Conservation (phyloP, 2,113 vertebrate genomes). For the Percopsis transmontana region DNA sequence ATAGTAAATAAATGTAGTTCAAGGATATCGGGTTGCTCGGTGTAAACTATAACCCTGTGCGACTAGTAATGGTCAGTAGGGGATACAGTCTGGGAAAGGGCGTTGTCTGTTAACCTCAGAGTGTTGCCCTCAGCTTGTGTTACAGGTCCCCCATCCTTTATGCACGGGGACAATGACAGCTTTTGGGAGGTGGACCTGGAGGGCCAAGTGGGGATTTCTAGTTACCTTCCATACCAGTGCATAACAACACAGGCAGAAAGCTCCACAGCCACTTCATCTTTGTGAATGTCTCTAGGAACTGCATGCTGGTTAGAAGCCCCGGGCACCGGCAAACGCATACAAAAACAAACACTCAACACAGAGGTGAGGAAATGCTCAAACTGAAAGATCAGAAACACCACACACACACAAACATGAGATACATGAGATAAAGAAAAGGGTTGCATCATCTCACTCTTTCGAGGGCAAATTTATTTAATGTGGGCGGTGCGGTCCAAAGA, state of each 20-base stretch:
- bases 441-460: constrained; percentile 74
- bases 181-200: constrained; percentile 21
- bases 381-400: constrained; percentile 16
- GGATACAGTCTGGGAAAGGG: constrained; percentile 68
- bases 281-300: constrained; percentile 14
- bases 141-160: constrained; percentile 64
- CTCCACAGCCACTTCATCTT: constrained; percentile 49
- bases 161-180: constrained; percentile 69
- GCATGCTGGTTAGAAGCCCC: constrained; percentile 4
- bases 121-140: constrained; percentile 52
- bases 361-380: not conserved
- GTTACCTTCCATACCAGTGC: constrained; percentile 65
- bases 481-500: constrained; percentile 80
- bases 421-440: constrained; percentile 32
- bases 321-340: not conserved
- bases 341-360: not conserved
- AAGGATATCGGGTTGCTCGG: constrained; percentile 20
- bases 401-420: not conserved
- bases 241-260: constrained; percentile 53
- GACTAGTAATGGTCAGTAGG: constrained; percentile 45
- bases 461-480: constrained; percentile 82
- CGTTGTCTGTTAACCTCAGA: constrained; percentile 68
- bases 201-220: constrained; percentile 39
- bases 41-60: not conserved
- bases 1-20: constrained; percentile 16